Percentiles rank a stretch among this genome's conserved stretches.
These are phyloP conservation scores for Eucera pruinosa DNA, from an alignment of 2,888 invertebrate species.

Conservation along the genomic window DNA sequence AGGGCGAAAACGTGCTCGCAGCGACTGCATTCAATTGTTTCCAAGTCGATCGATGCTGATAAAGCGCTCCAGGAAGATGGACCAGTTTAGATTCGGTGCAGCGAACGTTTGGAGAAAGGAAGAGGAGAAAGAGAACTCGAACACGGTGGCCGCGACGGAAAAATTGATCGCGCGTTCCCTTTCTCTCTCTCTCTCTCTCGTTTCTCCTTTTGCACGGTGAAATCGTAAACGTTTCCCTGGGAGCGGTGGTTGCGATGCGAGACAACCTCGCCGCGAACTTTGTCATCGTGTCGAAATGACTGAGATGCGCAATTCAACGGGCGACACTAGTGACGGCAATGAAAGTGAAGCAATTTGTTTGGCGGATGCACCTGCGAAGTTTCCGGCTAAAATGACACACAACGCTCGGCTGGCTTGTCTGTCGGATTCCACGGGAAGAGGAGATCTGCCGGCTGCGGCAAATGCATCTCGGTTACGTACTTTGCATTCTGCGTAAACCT, in stretches of 20 bases:
- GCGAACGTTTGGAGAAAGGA: too few relatives aligned
- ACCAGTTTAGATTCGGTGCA: not conserved
- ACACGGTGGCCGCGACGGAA: too few relatives aligned
- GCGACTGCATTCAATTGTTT: constrained; percentile 38
- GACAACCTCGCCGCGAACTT: not conserved
- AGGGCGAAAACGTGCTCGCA: constrained; percentile 17
- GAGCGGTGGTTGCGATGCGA: too few relatives aligned
- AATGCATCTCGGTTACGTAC: too few relatives aligned
- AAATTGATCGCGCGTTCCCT: constrained; percentile 1
- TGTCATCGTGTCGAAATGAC: constrained; percentile 21
- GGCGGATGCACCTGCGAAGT: constrained; percentile 33
- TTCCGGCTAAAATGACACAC: constrained; percentile 13
- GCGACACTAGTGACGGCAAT: constrained; percentile 42
- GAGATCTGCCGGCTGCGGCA: too few relatives aligned
- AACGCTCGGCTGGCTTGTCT: not conserved
- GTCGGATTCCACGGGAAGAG: constrained; percentile 12
- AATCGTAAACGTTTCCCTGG: too few relatives aligned
- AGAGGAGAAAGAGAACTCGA: too few relatives aligned
- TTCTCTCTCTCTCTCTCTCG: too few relatives aligned
- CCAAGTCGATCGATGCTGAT: constrained; percentile 26
- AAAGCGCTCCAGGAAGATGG: constrained; percentile 6
- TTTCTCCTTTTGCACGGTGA: too few relatives aligned
- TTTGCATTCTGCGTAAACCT: too few relatives aligned
- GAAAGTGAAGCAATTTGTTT: constrained; percentile 56
- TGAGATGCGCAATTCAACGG: constrained; percentile 12